These are phyloP conservation scores for Lepidocolaptes lacrymiger DNA, from an alignment of 2,797 vertebrate genomes.

Conservation along the genomic window DNA sequence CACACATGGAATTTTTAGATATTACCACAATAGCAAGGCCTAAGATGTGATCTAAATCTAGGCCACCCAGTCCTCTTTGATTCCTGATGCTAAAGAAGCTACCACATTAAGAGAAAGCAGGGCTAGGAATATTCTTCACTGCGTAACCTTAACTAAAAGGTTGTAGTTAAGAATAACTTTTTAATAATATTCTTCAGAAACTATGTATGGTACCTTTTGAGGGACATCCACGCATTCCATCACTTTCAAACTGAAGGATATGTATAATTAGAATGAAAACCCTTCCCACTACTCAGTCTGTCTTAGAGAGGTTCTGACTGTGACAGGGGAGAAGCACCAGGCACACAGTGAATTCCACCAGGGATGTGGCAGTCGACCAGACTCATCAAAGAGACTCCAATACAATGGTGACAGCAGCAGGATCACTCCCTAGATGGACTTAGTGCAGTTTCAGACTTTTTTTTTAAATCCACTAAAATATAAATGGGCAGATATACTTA, in stretches of 20 bases:
- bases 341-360: not conserved
- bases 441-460: not conserved
- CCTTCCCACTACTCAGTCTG: not conserved
- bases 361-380: not conserved
- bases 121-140: not conserved
- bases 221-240: not conserved
- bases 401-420: not conserved
- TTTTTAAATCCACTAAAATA: not conserved
- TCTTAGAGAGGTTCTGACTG: not conserved
- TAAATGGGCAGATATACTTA: not conserved
- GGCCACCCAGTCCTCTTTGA: not conserved
- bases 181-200: not conserved
- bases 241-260: not conserved
- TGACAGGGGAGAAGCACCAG: not conserved
- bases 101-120: not conserved
- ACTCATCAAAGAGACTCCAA: not conserved
- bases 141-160: not conserved
- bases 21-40: not conserved
- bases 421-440: not conserved
- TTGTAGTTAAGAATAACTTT: not conserved
- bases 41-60: not conserved
- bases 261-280: not conserved
- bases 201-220: not conserved
- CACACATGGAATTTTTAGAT: not conserved
- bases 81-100: not conserved